Base-by-base conservation (phyloP, 2,113 vertebrate species). In the Phaethornis superciliosus region DNA sequence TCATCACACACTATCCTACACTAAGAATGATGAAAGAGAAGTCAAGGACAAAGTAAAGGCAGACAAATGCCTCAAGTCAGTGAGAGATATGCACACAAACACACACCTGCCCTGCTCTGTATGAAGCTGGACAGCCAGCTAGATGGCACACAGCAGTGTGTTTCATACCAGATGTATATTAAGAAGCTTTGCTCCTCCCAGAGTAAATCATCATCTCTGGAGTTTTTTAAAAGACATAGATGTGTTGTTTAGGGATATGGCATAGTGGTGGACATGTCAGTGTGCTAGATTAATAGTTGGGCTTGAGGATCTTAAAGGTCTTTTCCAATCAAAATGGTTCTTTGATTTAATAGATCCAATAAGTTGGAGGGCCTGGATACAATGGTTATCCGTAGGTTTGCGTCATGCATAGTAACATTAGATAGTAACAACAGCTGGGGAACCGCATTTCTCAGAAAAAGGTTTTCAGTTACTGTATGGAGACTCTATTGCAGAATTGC, bases 121-220 rank as follows among this genome's bases (percentile, higher is more conserved):
- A 17, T 6, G 46, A 70, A 74, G 28, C 56, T 42, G 40, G 14
- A 37, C 12, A 27, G 12, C 4, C 18, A 55, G 13, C 6, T 47
- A 15, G 11, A 35, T 4, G 7, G 22, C 47, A 49, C 47, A 49
- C 40, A 15, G 16, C 2, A 64, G 32, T 10, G 7, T 0, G 0
- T n/a, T 59, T 64, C 21, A 18, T 59, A 9, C 23, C 26, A 72
- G 33, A 7, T 40, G 8, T 21, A 7, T 13, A 33, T 40, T 10
- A 15, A 14, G 59, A 75, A 68, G 42, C 28, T 51, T 84, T 81
- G 15, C 30, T 52, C 21, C 12, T 81, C 5, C n/a, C 60, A 17
- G 15, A 33, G 15, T 2, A 59, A 84, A 14, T 32, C 44, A 33
- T 49, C 47, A 49, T 49, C 47, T 22, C 21, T 49, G 47, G 21